Base-by-base conservation (phyloP, 2,888 invertebrate genomes). In the Melipona bicolor region DNA sequence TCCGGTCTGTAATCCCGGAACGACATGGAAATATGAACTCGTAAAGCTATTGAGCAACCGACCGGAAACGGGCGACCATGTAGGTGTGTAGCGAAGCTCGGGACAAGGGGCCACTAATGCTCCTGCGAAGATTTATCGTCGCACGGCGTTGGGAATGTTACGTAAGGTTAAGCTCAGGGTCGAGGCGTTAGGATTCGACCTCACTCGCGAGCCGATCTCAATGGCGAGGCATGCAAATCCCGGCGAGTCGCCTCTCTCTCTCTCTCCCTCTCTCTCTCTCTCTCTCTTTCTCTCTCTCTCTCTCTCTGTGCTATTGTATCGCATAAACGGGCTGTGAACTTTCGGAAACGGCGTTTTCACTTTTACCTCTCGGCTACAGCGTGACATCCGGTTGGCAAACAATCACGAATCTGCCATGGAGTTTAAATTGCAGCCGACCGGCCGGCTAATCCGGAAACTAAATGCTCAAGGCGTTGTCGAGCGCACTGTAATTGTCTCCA, bases 121-220 rank as follows among this genome's bases (percentile, higher is more conserved):
- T 62, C 76, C 49, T 54, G 71, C 77, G 71, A 79, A 87, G 89
- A 89, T 88, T 87, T 88, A 88, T 88, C 85, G 85, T 75, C 52
- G 62, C 61, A 65, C 72, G 77, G 79, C 83, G 70, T 61, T 69
- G 87, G 75, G 81, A 77, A 74, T 85, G 89, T 87, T 89, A 88
- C 83, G 84, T 89, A 89, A 87, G 89, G 89, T 87, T 87, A 87
- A 85, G 85, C 89, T 89, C 84, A 85, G 87, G 87, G 89, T 87
- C 89, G 88, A 78, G 68, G 81, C 79, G 86, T 83, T 79, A 86
- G 86, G 83, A 89, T 89, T 84, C 86, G 68, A 86, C 71, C 81
- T 80, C 79, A 56, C 67, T 75, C 77, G 54, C 52, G 52, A 19
- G 19, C 6, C 59, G 77, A 86, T 83, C 79, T 85, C 84, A 61